A percentile compares a stretch with the other conserved stretches of the same genome.
Conservation (phyloP, 2,888 invertebrate species). For the Drosophila mettleri region DNA sequence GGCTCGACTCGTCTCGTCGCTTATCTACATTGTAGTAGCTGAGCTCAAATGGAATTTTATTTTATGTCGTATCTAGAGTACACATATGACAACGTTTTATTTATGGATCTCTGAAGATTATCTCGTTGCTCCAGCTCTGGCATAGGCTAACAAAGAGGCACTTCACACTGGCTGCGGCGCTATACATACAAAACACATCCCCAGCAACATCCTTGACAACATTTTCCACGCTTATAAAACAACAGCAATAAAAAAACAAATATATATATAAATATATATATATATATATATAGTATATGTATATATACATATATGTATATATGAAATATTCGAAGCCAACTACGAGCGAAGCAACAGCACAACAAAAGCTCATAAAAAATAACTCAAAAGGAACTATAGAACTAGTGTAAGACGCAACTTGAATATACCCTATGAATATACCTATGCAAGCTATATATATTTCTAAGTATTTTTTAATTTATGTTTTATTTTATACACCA, state of each 20-base stretch:
- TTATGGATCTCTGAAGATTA: constrained; percentile 17
- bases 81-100: constrained; percentile 6
- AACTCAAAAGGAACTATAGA: constrained; percentile 28
- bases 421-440: neutral
- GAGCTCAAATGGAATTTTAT: neutral
- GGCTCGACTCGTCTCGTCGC: neutral
- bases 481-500: too few species aligned
- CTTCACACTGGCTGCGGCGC: constrained; percentile 7
- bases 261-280: neutral
- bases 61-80: neutral
- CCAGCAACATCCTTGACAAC: constrained; percentile 49
- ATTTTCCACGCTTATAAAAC: constrained; percentile 42
- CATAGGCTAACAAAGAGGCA: constrained; percentile 7
- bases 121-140: constrained; percentile 3
- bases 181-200: constrained; percentile 21
- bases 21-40: neutral
- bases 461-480: too few species aligned
- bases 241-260: constrained; percentile 25
- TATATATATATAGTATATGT: neutral
- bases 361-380: constrained; percentile 41
- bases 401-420: neutral
- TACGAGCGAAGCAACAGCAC: constrained; percentile 15
- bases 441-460: too few species aligned
- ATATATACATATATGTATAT: constrained; percentile 6
- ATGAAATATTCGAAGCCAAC: constrained; percentile 49